phyloP scores from a whole-genome alignment of 2,797 vertebrate species.

The Neosilurus mollespiculum region DNA sequence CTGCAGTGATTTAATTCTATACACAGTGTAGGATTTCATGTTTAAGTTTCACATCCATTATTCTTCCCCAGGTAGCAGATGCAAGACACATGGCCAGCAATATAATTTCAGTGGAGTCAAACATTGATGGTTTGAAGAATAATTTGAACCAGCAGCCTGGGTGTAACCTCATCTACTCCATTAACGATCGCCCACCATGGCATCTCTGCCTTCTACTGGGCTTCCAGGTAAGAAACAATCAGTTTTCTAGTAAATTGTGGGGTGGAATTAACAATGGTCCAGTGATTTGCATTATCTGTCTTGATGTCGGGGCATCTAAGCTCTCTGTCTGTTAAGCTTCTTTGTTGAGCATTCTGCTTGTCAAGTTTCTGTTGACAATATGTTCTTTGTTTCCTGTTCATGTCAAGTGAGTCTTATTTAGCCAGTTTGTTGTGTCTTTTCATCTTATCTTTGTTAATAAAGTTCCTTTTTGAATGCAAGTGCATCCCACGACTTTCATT shows the following conservation, averaged over 20 bases:
- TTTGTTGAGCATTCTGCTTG: too few species aligned
- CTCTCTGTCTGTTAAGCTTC: too few species aligned
- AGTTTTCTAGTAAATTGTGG: not conserved
- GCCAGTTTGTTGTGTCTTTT: too few species aligned
- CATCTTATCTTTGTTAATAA: too few species aligned
- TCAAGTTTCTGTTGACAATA: too few species aligned
- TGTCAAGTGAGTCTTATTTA: too few species aligned
- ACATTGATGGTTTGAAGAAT: slow-evolving; percentile 52
- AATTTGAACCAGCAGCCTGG: slow-evolving; percentile 39
- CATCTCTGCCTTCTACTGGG: slow-evolving; percentile 78
- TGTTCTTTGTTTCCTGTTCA: too few species aligned
- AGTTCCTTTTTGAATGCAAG: too few species aligned
- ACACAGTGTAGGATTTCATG: not conserved
- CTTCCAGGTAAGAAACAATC: slow-evolving; percentile 69
- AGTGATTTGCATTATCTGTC: too few species aligned
- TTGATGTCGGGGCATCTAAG: too few species aligned
- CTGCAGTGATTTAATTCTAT: not conserved
- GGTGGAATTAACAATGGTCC: too few species aligned
- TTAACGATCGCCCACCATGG: slow-evolving; percentile 77
- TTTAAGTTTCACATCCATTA: not conserved
- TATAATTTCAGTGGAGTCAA: slow-evolving; percentile 43
- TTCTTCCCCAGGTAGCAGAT: slow-evolving; percentile 52
- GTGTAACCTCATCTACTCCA: slow-evolving; percentile 71
- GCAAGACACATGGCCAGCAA: slow-evolving; percentile 56
- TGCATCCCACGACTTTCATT: too few species aligned